Evolutionary conservation across 2,113 vertebrate species (phyloP).

Genomic region (Trinectes maculatus): DNA sequence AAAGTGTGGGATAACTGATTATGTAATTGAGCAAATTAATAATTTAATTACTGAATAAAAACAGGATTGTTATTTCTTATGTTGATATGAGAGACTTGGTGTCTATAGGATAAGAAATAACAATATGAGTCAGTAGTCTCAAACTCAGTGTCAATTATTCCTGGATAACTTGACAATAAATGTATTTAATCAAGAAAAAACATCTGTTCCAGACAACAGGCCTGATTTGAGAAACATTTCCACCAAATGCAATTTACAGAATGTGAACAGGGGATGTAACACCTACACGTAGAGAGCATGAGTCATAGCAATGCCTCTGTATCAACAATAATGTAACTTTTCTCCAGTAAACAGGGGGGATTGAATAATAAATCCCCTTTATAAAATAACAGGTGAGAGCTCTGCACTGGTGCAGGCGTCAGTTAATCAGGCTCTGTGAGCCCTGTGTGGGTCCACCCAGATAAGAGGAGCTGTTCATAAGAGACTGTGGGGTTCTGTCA

Average conservation of each 20-base stretch:
- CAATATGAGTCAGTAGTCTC: slow-evolving; percentile 12
- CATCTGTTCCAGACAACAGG: slow-evolving; percentile 34
- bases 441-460: slow-evolving; percentile 55
- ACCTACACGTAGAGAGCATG: slow-evolving; percentile 43
- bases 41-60: no score
- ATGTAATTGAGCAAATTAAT: background rate
- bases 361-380: slow-evolving; percentile 36
- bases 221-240: slow-evolving; percentile 56
- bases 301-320: slow-evolving; percentile 39
- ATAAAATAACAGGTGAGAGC: slow-evolving; percentile 58
- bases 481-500: slow-evolving; percentile 85
- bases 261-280: slow-evolving; percentile 46
- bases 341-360: slow-evolving; percentile 41
- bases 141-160: slow-evolving; percentile 33
- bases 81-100: slow-evolving; percentile 18
- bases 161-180: slow-evolving; percentile 29
- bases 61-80: slow-evolving; percentile 12
- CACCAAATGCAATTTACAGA: slow-evolving; percentile 49
- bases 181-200: slow-evolving; percentile 37
- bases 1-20: slow-evolving; percentile 1
- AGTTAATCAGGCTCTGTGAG: slow-evolving; percentile 38
- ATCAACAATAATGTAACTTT: slow-evolving; percentile 42
- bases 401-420: slow-evolving; percentile 65
- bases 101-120: background rate
- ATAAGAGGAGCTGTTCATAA: slow-evolving; percentile 76